Percentiles rank a stretch among this genome's conserved stretches.
phyloP scores from a whole-genome alignment of 2,113 vertebrate genomes.

The Prietella phreatophila region DNA sequence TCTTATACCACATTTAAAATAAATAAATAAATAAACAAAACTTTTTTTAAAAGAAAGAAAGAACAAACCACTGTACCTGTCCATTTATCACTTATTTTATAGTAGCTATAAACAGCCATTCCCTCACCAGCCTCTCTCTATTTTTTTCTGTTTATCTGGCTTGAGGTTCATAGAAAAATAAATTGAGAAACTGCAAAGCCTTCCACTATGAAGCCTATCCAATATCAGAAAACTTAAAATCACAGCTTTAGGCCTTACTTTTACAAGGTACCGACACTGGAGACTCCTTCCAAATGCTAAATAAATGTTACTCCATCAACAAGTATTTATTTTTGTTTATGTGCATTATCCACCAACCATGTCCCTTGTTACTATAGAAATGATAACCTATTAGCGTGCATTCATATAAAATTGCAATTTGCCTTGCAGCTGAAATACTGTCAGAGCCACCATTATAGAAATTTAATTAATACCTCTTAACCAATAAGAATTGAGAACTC shows the following conservation, averaged over 20 bases:
- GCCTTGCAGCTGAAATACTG: no score
- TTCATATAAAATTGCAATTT: not conserved
- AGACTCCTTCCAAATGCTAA: not conserved
- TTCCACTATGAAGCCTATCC: not conserved
- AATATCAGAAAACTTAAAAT: not conserved
- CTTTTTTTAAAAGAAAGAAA: not conserved
- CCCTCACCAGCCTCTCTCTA: not conserved
- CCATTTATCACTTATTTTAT: not conserved
- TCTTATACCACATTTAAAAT: not conserved
- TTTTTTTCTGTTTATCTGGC: no score
- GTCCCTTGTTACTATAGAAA: not conserved
- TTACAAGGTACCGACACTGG: not conserved
- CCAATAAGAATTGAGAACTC: no score
- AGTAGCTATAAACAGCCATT: not conserved
- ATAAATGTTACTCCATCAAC: not conserved
- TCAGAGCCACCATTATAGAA: not conserved
- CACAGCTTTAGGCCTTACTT: not conserved
- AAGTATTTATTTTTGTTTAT: not conserved
- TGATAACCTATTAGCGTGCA: not conserved
- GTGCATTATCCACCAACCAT: not conserved
- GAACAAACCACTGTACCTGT: not conserved
- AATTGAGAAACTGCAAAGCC: not conserved
- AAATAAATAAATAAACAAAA: no score
- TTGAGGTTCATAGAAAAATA: not conserved
- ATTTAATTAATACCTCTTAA: no score